Evolutionary conservation across 2,888 invertebrate genomes (phyloP).

Genomic region (Oxyscelio sp.): DNA sequence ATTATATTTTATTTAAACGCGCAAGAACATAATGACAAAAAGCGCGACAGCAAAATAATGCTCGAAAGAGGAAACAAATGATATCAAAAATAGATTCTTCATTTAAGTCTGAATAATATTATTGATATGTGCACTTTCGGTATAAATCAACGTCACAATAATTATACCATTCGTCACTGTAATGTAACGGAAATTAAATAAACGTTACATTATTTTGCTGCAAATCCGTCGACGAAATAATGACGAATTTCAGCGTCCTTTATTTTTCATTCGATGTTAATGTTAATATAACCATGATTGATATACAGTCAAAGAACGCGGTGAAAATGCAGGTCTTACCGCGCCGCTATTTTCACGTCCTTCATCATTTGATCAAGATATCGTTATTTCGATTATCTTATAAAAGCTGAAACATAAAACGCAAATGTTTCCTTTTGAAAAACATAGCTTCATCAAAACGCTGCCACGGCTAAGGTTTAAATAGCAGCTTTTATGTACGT

Average conservation of each 20-base stretch:
- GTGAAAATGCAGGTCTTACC: too few relatives aligned
- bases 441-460: constrained; percentile 28
- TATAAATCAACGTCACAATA: constrained; percentile 41
- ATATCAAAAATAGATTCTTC: background rate
- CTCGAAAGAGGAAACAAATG: too few relatives aligned
- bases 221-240: constrained; percentile 35
- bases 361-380: too few relatives aligned
- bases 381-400: background rate
- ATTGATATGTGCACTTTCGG: constrained; percentile 14
- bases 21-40: too few relatives aligned
- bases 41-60: too few relatives aligned
- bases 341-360: too few relatives aligned
- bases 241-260: background rate
- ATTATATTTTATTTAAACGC: too few relatives aligned
- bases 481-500: constrained; percentile 59
- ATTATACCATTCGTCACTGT: constrained; percentile 41
- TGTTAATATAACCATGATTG: background rate
- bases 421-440: constrained; percentile 1
- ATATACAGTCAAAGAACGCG: background rate
- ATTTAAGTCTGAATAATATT: constrained; percentile 8
- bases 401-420: constrained; percentile 4
- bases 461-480: constrained; percentile 49
- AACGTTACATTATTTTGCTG: constrained; percentile 42
- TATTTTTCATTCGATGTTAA: background rate
- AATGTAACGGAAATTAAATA: constrained; percentile 32